Conservation (phyloP, 1,140 invertebrate genomes). For the Ceratosolen solmsi region DNA sequence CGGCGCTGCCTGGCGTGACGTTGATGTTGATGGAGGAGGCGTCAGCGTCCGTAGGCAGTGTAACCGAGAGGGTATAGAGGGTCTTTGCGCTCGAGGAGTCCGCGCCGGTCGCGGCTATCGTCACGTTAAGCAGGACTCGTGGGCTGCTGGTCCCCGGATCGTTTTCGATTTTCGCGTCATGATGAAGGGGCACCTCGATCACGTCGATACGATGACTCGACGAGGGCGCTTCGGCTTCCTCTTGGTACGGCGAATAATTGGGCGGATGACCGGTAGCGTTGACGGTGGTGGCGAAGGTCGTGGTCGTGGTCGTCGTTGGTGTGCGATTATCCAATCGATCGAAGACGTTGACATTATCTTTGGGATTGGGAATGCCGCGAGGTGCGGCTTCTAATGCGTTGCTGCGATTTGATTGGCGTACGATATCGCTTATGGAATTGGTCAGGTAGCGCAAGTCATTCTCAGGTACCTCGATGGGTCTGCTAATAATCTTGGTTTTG, state of each 20-base stretch:
- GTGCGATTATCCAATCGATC: background rate
- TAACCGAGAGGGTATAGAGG: slow-evolving; percentile 82
- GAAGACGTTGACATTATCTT: background rate
- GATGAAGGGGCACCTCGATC: too few species aligned
- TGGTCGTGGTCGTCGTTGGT: background rate
- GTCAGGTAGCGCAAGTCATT: background rate
- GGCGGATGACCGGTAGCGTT: background rate
- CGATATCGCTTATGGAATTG: slow-evolving; percentile 13
- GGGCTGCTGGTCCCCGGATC: background rate
- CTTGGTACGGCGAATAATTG: too few species aligned
- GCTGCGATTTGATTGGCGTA: too few species aligned
- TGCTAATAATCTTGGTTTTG: slow-evolving; percentile 28
- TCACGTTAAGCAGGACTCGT: slow-evolving; percentile 82
- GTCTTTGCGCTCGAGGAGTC: slow-evolving; percentile 71
- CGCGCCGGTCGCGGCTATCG: slow-evolving; percentile 79
- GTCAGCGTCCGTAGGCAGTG: slow-evolving; percentile 78
- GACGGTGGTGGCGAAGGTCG: background rate
- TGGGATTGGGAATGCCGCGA: background rate
- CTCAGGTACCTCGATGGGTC: background rate
- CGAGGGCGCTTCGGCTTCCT: background rate
- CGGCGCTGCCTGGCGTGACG: background rate
- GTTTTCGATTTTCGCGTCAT: background rate
- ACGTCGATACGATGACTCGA: slow-evolving; percentile 40
- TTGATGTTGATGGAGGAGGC: slow-evolving; percentile 49
- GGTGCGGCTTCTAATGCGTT: background rate